Percentiles rank a stretch among this genome's conserved stretches.
Evolutionary conservation across 2,113 vertebrate species (phyloP).

Genomic region (Toxostoma redivivum): DNA sequence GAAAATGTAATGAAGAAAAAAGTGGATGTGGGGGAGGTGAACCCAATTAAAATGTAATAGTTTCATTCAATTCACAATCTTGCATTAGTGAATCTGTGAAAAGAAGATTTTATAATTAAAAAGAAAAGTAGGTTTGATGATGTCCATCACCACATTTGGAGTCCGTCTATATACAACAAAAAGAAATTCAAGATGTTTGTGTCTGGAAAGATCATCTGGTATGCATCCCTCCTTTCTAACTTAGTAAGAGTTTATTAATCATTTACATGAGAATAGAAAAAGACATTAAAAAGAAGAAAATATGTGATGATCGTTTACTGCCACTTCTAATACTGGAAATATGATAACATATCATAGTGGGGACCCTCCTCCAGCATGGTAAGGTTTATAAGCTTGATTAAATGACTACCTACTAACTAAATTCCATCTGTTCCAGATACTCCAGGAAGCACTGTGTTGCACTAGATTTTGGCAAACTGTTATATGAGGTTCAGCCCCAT

Average conservation of each 20-base stretch:
- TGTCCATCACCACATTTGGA: not conserved
- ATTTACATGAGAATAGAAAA: not conserved
- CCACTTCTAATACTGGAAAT: not conserved
- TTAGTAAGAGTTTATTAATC: not conserved
- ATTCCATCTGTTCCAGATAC: conserved; percentile 38
- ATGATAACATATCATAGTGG: not conserved
- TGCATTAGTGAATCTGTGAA: not conserved
- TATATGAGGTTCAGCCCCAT: conserved; percentile 9
- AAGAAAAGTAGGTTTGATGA: not conserved
- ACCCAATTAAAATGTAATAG: conserved; percentile 42
- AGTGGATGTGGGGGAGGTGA: not conserved
- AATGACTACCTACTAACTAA: conserved; percentile 20
- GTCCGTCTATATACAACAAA: not conserved
- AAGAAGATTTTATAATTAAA: not conserved
- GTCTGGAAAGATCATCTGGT: not conserved
- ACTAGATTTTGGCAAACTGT: conserved; percentile 25
- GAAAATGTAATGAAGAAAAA: conserved; percentile 27
- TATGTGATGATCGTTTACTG: not conserved
- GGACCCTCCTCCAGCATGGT: not conserved
- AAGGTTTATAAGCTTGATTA: conserved; percentile 7
- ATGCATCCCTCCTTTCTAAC: not conserved
- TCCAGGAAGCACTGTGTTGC: not conserved
- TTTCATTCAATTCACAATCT: not conserved
- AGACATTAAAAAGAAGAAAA: not conserved
- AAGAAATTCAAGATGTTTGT: not conserved